Conservation (phyloP, 1,140 invertebrate genomes). For the Pseudomyrmex cubaensis region DNA sequence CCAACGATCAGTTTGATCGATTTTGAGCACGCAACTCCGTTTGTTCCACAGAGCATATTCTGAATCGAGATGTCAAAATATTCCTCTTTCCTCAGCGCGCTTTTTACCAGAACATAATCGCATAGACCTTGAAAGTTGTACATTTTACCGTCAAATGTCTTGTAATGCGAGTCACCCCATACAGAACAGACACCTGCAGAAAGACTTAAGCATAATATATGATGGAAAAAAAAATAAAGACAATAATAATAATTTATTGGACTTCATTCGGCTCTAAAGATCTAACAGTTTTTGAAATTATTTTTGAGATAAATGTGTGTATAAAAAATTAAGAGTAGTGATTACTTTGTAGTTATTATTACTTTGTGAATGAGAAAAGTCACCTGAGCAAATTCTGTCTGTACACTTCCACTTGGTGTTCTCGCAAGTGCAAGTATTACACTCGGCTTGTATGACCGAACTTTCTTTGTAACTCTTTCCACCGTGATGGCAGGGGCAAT, state of each 20-base stretch:
- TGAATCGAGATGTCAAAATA: constrained; percentile 90
- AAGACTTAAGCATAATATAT: constrained; percentile 64
- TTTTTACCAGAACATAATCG: constrained; percentile 93
- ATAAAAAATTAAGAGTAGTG: too few relatives aligned
- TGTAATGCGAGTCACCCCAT: constrained; percentile 95
- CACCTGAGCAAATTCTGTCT: constrained; percentile 85
- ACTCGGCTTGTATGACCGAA: constrained; percentile 91
- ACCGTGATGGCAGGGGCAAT: constrained; percentile 95
- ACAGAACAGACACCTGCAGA: constrained; percentile 89
- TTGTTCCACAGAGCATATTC: constrained; percentile 94
- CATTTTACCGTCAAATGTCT: constrained; percentile 93
- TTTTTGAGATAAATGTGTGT: too few relatives aligned
- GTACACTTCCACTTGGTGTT: constrained; percentile 90
- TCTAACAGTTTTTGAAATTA: too few relatives aligned
- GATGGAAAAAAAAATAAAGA: neutral
- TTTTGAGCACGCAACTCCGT: constrained; percentile 95
- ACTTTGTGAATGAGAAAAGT: neutral
- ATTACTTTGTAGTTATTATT: too few relatives aligned
- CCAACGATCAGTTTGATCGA: constrained; percentile 89
- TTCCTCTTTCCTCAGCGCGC: constrained; percentile 86
- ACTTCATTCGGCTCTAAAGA: too few relatives aligned
- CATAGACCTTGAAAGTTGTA: constrained; percentile 96
- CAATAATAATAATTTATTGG: constrained; percentile 14
- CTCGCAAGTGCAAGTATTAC: constrained; percentile 91
- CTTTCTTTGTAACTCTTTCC: constrained; percentile 93